phyloP scores from a whole-genome alignment of 2,888 invertebrate genomes.

The Aromia moschata region DNA sequence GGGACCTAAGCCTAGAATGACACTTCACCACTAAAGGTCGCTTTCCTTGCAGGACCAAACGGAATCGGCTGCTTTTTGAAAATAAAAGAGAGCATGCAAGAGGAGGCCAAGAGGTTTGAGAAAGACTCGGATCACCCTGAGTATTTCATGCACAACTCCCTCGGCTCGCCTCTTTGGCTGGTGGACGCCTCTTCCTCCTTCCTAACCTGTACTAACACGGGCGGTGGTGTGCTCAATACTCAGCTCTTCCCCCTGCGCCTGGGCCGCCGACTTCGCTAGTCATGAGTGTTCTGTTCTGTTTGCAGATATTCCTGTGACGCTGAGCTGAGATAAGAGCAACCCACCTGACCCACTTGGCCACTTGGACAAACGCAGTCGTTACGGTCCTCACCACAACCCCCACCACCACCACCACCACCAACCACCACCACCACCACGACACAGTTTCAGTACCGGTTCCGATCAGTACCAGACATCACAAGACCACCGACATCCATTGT shows the following conservation, averaged over 20 bases:
- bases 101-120: slow-evolving; percentile 99
- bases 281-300: slow-evolving; percentile 63
- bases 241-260: slow-evolving; percentile 59
- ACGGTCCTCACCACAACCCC: slow-evolving; percentile 46
- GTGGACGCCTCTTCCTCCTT: slow-evolving; percentile 62
- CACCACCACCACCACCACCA: slow-evolving; percentile 45
- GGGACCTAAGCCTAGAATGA: slow-evolving; percentile 60
- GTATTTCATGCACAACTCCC: slow-evolving; percentile 92
- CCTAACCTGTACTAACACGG: slow-evolving; percentile 63
- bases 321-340: slow-evolving; percentile 54
- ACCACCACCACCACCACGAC: slow-evolving; percentile 42
- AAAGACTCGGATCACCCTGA: slow-evolving; percentile 97
- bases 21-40: slow-evolving; percentile 65
- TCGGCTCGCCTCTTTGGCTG: slow-evolving; percentile 63
- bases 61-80: slow-evolving; percentile 99
- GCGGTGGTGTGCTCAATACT: slow-evolving; percentile 64
- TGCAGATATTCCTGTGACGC: slow-evolving; percentile 65
- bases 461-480: slow-evolving; percentile 34
- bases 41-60: slow-evolving; percentile 80
- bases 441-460: slow-evolving; percentile 27
- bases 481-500: slow-evolving; percentile 47
- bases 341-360: slow-evolving; percentile 35
- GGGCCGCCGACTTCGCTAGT: slow-evolving; percentile 55
- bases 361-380: slow-evolving; percentile 28
- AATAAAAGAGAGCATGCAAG: slow-evolving; percentile 99